phyloP scores from a whole-genome alignment of 2,113 vertebrate genomes.

The Rhodinocichla rosea region DNA sequence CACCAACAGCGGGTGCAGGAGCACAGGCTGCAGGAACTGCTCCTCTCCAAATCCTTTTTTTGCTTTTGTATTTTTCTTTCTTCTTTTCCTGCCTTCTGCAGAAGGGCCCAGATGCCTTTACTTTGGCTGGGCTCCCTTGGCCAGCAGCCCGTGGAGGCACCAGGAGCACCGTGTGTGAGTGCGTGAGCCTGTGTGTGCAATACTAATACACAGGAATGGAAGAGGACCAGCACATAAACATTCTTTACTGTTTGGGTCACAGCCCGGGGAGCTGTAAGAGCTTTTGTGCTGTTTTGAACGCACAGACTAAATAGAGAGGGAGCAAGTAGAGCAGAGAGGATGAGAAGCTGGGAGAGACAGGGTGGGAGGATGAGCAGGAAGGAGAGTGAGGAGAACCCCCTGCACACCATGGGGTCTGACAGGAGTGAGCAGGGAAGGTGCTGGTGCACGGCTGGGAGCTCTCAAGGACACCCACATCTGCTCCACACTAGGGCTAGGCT shows the following conservation, averaged over 20 bases:
- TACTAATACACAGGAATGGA: slow-evolving; percentile 57
- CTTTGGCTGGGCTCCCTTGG: slow-evolving; percentile 63
- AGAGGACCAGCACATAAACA: slow-evolving; percentile 64
- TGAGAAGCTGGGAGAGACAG: background rate
- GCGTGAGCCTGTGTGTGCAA: slow-evolving; percentile 18
- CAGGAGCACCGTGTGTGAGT: slow-evolving; percentile 26
- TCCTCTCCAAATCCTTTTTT: background rate
- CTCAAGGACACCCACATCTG: background rate
- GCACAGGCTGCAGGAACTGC: background rate
- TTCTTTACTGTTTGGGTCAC: slow-evolving; percentile 69
- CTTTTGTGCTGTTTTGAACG: slow-evolving; percentile 50
- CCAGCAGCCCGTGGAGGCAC: slow-evolving; percentile 28
- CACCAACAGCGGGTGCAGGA: accelerated
- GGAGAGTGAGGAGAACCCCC: accelerated
- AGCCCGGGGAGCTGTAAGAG: slow-evolving; percentile 52
- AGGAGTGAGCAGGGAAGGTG: background rate
- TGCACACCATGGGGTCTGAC: background rate
- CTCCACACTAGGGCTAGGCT: background rate
- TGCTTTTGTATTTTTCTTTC: slow-evolving; percentile 14
- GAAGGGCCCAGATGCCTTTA: slow-evolving; percentile 63
- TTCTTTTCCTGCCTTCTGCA: slow-evolving; percentile 21
- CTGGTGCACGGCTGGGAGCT: background rate
- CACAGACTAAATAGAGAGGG: slow-evolving; percentile 29
- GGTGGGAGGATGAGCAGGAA: background rate
- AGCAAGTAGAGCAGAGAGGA: background rate